Evolutionary conservation across 2,797 vertebrate species (phyloP).

Genomic region (Anguilla marmorata): DNA sequence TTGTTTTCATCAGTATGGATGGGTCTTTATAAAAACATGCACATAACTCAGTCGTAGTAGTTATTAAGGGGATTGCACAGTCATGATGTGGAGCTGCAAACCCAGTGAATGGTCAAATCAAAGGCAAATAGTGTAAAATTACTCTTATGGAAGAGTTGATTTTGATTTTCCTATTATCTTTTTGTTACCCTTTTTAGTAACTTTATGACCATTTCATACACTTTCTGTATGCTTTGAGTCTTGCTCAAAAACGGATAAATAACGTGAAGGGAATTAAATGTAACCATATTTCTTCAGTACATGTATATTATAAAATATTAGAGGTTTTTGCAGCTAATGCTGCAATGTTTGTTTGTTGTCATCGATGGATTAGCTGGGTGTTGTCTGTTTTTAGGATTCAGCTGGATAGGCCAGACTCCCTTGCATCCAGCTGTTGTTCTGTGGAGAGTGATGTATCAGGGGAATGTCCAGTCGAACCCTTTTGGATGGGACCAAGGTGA

Average conservation of each 20-base stretch:
- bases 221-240: not conserved
- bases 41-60: not conserved
- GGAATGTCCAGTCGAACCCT: not conserved
- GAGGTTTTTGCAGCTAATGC: not conserved
- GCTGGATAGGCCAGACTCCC: conserved; percentile 30
- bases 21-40: not conserved
- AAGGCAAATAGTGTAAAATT: not conserved
- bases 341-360: not conserved
- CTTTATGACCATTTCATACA: not conserved
- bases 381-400: conserved; percentile 14
- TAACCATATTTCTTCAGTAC: not conserved
- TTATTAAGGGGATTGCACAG: not conserved
- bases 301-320: not conserved
- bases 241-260: not conserved
- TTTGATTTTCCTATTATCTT: not conserved
- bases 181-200: not conserved
- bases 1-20: not conserved
- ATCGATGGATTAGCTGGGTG: not conserved
- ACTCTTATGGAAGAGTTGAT: not conserved
- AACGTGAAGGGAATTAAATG: not conserved
- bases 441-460: conserved; percentile 16
- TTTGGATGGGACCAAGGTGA: conserved; percentile 20
- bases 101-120: not conserved
- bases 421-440: conserved; percentile 18
- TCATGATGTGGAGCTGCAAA: not conserved